These are phyloP conservation scores for Stenotaenia linearis DNA, from an alignment of 2,888 invertebrate genomes.

Conservation along the genomic window DNA sequence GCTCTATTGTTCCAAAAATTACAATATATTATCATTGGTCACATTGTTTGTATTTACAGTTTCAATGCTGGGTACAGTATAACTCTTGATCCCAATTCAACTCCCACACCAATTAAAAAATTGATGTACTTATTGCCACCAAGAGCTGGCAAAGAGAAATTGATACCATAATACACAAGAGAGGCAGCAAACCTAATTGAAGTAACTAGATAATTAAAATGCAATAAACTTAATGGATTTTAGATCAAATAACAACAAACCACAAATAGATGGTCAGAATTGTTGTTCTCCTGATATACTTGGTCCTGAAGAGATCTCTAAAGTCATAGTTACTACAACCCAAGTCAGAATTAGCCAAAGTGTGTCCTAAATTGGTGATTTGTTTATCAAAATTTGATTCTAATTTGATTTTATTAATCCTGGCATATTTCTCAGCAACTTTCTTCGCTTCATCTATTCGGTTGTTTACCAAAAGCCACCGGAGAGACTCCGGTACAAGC, in stretches of 20 bases:
- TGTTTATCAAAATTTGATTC: constrained; percentile 1
- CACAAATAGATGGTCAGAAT: constrained; percentile 6
- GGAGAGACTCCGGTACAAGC: constrained; percentile 33
- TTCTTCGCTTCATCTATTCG: neutral
- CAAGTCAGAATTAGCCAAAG: neutral
- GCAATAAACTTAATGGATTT: neutral
- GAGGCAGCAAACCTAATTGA: constrained; percentile 49
- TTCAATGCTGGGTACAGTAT: neutral
- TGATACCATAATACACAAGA: constrained; percentile 50
- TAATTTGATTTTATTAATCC: constrained; percentile 2
- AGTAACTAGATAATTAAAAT: no score
- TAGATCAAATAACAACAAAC: neutral
- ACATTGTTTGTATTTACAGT: neutral
- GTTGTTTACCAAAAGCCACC: constrained; percentile 31
- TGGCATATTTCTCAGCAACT: neutral
- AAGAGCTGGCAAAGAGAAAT: constrained; percentile 48
- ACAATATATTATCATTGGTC: neutral
- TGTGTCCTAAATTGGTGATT: neutral
- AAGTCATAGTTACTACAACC: constrained; percentile 1
- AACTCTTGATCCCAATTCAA: constrained; percentile 44
- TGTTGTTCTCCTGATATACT: constrained; percentile 26
- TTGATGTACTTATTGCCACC: constrained; percentile 52
- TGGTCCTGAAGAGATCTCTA: constrained; percentile 30
- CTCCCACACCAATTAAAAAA: constrained; percentile 50
- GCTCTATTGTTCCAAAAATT: constrained; percentile 26